Base-by-base conservation (phyloP, 1,140 invertebrate genomes). In the Diprion similis region DNA sequence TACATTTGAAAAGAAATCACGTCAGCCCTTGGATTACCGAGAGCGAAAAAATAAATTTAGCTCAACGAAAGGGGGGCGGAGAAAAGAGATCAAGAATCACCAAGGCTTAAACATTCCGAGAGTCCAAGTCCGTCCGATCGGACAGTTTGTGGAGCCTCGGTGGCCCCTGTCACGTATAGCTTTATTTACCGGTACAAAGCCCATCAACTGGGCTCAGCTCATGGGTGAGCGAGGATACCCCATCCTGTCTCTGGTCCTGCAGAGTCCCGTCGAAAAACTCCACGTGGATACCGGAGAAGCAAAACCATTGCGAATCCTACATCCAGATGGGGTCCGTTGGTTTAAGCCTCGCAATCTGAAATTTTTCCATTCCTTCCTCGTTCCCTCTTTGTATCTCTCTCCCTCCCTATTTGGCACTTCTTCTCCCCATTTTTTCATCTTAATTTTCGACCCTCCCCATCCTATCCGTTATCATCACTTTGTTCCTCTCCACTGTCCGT, bases 31-130 rank as follows among this genome's bases (percentile, higher is more conserved):
- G 24, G 24, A 37, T 37, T 37, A 37, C 24, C 24, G 24, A 37
- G 24, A 37, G 24, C 24, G 24, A 37, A 37, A 37, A 37, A 37
- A 59, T 59, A 59, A 59, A 59, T 59, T 59, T 1, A 8, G 51
- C 51, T 59, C 51, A 13, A 13, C n/a, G 4, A 59, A 11, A 59
- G 0, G 51, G n/a, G 51, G 51, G 51, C 51, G n/a, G 51, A 59
- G 11, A n/a, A n/a, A 3, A 37, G 24, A 37, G 24, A 37, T 3
- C 24, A 37, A 37, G 24, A 59, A 59, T 59, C 11, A 59, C 51
- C 11, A n/a, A 59, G 51, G n/a, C n/a, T 59, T 59, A 59, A 59
- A 59, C 11, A 59, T 59, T 59, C 51, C 51, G 51, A 59, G 51
- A 59, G 11, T 59, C 51, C n/a, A 59, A 59, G 51, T 59, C 51